Conservation (phyloP, 2,888 invertebrate species). For the Tiliacea citrago region DNA sequence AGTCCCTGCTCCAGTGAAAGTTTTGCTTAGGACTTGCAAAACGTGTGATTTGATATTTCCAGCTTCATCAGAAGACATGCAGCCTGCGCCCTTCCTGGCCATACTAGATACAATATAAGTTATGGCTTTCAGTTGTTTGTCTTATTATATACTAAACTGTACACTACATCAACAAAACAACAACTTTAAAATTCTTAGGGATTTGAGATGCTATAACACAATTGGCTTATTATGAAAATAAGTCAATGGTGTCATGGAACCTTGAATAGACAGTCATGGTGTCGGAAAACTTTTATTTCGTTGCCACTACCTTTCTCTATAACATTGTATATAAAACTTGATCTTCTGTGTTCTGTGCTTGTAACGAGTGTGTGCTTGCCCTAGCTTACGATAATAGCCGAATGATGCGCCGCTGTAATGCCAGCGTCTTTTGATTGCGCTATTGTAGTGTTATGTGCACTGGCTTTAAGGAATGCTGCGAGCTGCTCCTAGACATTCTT, state of each 20-base stretch:
- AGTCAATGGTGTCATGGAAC: background rate
- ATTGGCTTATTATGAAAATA: too few relatives aligned
- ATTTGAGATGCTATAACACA: background rate
- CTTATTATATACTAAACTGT: background rate
- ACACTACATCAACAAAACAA: background rate
- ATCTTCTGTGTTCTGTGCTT: conserved; percentile 5
- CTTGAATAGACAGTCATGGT: background rate
- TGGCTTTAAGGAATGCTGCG: conserved; percentile 7
- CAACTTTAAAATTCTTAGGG: background rate
- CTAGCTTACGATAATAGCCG: conserved; percentile 42
- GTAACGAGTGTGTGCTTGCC: background rate
- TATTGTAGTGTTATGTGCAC: conserved; percentile 32
- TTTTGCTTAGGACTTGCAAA: background rate
- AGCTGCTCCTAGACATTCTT: background rate
- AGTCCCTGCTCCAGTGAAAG: background rate
- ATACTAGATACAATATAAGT: background rate
- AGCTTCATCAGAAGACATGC: background rate
- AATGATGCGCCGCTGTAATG: conserved; percentile 33
- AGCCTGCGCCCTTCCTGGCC: background rate
- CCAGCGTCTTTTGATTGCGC: conserved; percentile 48
- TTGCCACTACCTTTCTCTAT: background rate
- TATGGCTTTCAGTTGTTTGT: background rate
- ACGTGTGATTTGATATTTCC: background rate
- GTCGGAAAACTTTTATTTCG: background rate
- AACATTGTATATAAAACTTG: background rate